A percentile compares a stretch with the other conserved stretches of the same genome.
Evolutionary conservation across 1,140 invertebrate species (phyloP).

Genomic region (Nasonia vitripennis): DNA sequence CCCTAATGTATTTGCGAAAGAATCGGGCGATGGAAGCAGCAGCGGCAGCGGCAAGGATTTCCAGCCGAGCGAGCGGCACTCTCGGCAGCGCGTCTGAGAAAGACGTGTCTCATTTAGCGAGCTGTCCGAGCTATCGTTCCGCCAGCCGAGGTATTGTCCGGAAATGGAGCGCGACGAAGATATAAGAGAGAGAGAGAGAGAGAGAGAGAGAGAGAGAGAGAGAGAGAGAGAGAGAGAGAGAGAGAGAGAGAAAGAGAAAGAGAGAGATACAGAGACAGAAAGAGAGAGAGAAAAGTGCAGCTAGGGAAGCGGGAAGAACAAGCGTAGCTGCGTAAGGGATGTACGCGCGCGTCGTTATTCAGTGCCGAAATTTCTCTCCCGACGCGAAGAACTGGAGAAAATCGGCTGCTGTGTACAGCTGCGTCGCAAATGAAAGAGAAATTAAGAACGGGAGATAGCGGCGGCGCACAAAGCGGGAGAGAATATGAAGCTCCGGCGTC

Average conservation of each 20-base stretch:
- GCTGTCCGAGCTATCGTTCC: conserved; percentile 67
- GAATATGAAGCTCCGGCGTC: conserved; percentile 43
- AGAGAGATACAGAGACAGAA: too few species aligned
- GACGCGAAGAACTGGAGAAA: background rate
- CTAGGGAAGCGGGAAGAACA: too few species aligned
- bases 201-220: too few species aligned
- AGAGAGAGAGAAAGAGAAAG: too few species aligned
- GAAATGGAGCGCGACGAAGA: conserved; percentile 61
- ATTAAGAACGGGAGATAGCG: conserved; percentile 21
- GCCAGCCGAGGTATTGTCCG: conserved; percentile 63
- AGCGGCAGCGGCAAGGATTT: background rate
- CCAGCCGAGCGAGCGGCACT: background rate
- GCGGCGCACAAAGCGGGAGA: conserved; percentile 13
- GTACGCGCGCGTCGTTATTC: background rate
- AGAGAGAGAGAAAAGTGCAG: too few species aligned
- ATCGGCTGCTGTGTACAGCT: background rate
- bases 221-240: too few species aligned
- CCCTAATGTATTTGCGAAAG: conserved; percentile 57
- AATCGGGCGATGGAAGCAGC: conserved; percentile 55
- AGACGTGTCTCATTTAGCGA: conserved; percentile 65
- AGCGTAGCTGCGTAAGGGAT: too few species aligned
- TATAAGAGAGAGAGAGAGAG: too few species aligned
- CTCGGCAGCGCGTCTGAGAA: background rate
- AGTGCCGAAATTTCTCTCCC: background rate
- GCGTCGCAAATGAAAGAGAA: conserved; percentile 29